Evolutionary conservation across 2,113 vertebrate genomes (phyloP), one percentile per base, ranked within the genome.

Genomic region (Onychostoma macrolepis): DNA sequence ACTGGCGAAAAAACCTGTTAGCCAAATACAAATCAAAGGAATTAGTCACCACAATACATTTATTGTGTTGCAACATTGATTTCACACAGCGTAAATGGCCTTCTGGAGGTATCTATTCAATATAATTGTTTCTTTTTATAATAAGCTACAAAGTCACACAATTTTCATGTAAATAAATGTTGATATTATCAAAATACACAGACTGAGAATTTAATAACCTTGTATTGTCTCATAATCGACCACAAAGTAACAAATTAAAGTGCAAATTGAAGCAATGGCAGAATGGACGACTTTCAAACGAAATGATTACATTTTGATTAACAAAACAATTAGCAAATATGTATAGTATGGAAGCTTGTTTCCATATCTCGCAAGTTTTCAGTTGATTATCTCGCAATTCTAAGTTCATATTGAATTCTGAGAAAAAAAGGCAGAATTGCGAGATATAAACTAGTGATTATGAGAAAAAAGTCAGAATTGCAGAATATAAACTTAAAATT

Each of bases 1-100:
- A 41, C 15, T 58, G 67, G 48, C 48, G 19, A 53, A 75, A 84
- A 74, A 56, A 74, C 8, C 78, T 84, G 48, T 74, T 84, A 58
- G 56, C 83, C 30, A 74, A 75, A 84, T 11, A 74, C 69, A 36
- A 80, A 74, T 53, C 30, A 74, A 17, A 41, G 50, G 12, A 50
- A 84, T 83, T 71, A 48, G 65, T 71, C 43, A 30, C 43, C 63
- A 33, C 26, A 83, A 74, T 74, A 6, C 21, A 74, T 75, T 26
- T 72, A 53, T 48, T 36, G 30, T 74, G 33, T 53, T 56, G 21
- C 21, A 33, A 41, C 28, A 74, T 41, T 84, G 69, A 72, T 74
- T 69, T 84, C 63, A 38, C 12, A 50, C 8, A 7, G 6, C 10
- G 48, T 19, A 10, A 56, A 45, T 72, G 80, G 41, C 19, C 41